Evolutionary conservation across 2,797 vertebrate species (phyloP).

Genomic region (Apogon hyalosoma): DNA sequence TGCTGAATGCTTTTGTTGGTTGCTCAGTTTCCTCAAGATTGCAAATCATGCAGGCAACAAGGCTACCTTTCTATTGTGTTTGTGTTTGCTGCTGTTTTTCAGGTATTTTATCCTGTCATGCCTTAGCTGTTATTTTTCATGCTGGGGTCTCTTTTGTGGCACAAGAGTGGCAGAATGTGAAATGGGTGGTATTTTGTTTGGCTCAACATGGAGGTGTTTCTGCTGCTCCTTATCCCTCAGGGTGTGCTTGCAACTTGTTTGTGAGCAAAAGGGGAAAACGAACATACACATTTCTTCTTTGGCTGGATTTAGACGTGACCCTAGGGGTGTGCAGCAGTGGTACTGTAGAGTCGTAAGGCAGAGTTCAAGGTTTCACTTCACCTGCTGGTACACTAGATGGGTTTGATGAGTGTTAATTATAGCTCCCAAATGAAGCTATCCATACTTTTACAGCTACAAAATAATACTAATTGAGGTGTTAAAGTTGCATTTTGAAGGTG

Average conservation of each 20-base stretch:
- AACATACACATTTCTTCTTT: neutral
- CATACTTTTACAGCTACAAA: too few relatives aligned
- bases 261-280: slow-evolving; percentile 11
- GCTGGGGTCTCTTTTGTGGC: slow-evolving; percentile 3
- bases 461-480: too few relatives aligned
- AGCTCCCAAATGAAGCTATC: too few relatives aligned
- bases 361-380: neutral
- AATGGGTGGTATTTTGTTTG: slow-evolving; percentile 29
- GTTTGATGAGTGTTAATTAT: too few relatives aligned
- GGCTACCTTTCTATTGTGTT: slow-evolving; percentile 14
- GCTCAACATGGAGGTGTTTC: slow-evolving; percentile 10
- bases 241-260: slow-evolving; percentile 6
- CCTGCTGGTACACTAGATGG: too few relatives aligned
- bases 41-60: slow-evolving; percentile 2
- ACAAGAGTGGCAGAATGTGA: neutral
- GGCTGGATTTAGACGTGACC: slow-evolving; percentile 1
- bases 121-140: slow-evolving; percentile 30
- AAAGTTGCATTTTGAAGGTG: too few relatives aligned
- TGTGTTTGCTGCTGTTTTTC: slow-evolving; percentile 5
- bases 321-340: neutral
- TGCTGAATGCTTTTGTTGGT: neutral
- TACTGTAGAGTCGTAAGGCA: neutral
- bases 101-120: slow-evolving; percentile 7
- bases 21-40: slow-evolving; percentile 8
- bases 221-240: neutral